Base-by-base conservation (phyloP, 2,888 invertebrate genomes). In the Trichacis sp. region DNA sequence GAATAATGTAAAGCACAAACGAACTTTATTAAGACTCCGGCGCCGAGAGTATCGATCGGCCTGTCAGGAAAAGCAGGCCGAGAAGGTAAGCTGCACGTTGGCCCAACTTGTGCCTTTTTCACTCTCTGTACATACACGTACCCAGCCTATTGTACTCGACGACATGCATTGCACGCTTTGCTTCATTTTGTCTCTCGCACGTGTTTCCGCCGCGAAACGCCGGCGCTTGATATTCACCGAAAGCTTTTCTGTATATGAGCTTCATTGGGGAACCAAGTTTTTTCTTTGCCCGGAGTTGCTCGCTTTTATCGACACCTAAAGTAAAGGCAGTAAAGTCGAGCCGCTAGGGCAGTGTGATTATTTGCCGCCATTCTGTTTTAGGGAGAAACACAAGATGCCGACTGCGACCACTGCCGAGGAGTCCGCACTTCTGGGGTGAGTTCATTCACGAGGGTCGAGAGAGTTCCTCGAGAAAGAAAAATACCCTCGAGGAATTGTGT, bases 391-490 rank as follows among this genome's bases (percentile, higher is more conserved):
- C 79, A 90, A 87, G 86, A 92, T 92, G 92, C 91, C 92, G 76
- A 86, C 90, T 73, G 88, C 89, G 78, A 89, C 86, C 70, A 85
- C 88, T 77, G 91, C 93, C 84, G 95, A 95, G 88, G 93, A 94
- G 88, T 92, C 93, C 76, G 93, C 94, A 83, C 91, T 95, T 69
- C 88, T 95, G 85, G 93, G 94, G 94, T 95, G 91, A 93, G 93
- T 83, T 71, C 53, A 66, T 64, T 61, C 24, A 47, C 52, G 48
- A 42, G 49, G 15, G 57, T 53, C 54, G 68, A 51, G 53, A 24
- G 24, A 46, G 29, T 48, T n/a, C 14, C 14, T 30, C 6, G 33
- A 33, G 33, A 33, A 33, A 33, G n/a, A 33, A 48, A 48, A 29
- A 30, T 29, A 20, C 46, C n/a, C 24, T 46, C 14, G n/a, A 18